Base-by-base conservation (phyloP, 2,113 vertebrate species). In the Rhineura floridana region DNA sequence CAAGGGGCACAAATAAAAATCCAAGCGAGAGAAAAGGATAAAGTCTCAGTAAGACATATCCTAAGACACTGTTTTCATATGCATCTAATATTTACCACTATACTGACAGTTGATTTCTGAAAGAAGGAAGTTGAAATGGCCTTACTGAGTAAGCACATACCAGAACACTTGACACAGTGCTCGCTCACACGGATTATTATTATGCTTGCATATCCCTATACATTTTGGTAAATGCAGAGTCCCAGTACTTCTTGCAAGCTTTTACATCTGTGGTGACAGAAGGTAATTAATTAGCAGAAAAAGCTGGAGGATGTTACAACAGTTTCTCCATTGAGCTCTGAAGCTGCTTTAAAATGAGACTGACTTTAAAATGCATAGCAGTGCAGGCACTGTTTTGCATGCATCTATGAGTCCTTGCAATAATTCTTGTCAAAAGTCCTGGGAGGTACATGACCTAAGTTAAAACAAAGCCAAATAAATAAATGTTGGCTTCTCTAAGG, bases 291-390 rank as follows among this genome's bases (percentile, higher is more conserved):
- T 93, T 50, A 88, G 23, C 1, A 52, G 42, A 86, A 70, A 84
- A 17, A 82, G 33, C 91, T 89, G 84, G 2, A 1, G 17, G 15
- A 84, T 1, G 1, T 62, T 73, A 77, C 63, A 72, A 80, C 59
- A 89, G 80, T 69, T 39, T 62, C 89, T 87, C 75, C 85, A 79
- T 36, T 73, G 33, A 39, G 90, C 93, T 91, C 44, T 83, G 28
- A 84, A 93, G 69, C 0, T 0, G 6, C 46, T 94, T 85, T 89
- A 42, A 81, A 92, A 89, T 44, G 39, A 87, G 75, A 13, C 21
- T 76, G 33, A 10, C 17, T 80, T 70, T 10, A 62, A 59, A 89
- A 89, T 46, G 28, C 50, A 75, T 15, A 65, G 72, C 15, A 62
- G 15, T 67, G 59, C 10, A 25, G 36, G 36, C 70, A 9, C 1